Evolutionary conservation across 2,797 vertebrate genomes (phyloP), one percentile per base, ranked within the genome.

Genomic region (Rhinophrynus dorsalis): DNA sequence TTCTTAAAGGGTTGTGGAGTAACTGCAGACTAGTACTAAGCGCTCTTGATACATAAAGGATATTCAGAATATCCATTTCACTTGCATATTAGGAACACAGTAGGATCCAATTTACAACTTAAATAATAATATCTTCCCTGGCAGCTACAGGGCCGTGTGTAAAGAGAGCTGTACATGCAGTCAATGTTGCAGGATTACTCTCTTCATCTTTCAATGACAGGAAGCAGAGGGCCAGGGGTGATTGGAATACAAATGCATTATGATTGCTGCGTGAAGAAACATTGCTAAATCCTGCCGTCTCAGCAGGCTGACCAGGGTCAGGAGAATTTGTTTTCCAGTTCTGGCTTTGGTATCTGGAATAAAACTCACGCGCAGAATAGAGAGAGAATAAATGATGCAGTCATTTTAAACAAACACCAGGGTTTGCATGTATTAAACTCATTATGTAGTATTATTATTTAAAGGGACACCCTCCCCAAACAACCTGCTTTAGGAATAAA

Each of bases 161-260:
- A 33, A 45, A 55, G 50, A 33, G 26, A 24, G 8, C 52, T 45
- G 12, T 55, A 51, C 38, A 21, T 23, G 3, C 27, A 21, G 18
- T 24, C 9, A 40, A 13, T 60, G 21, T 40, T 60, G 7, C 26
- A 44, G 38, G 37, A 33, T 33, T 44, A n/a, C 27, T 32, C 23
- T 45, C 37, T 17, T 18, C 13, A 23, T 17, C 9, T 47, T 26
- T 67, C 29, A 47, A 35, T 26, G 15, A 24, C 40, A 56, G 29
- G 27, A 33, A 40, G 13, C 21, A 59, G 24, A 48, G 11, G 44
- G 54, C 45, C 32, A 58, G 21, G 29, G 44, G 3, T 32, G 55
- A 51, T 7, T 60, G 15, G 47, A 60, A 29, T 59, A 50, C 45
- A 51, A 40, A 59, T 42, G n/a, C 38, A 50, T 38, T 48, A 27